Conservation (phyloP, 2,113 vertebrate species). For the Eulacestoma nigropectus region DNA sequence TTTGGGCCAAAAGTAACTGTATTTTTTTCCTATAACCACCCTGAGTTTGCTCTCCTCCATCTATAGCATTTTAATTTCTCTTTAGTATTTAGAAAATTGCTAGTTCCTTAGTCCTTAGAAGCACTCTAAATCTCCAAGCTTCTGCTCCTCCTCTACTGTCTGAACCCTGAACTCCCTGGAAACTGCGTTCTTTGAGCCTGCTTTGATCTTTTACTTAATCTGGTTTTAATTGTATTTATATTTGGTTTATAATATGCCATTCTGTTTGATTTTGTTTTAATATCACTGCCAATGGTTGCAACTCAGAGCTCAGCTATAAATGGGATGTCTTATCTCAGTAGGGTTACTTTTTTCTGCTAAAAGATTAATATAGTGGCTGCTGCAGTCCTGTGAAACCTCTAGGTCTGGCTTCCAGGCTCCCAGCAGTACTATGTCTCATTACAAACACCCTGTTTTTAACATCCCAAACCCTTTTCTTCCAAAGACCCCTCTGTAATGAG, state of each 20-base stretch:
- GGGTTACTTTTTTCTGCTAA: constrained; percentile 53
- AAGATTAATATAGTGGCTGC: constrained; percentile 60
- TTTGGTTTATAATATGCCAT: constrained; percentile 58
- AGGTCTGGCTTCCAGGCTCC: constrained; percentile 51
- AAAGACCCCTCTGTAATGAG: constrained; percentile 45
- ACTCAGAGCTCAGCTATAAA: constrained; percentile 4
- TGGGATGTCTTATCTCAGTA: constrained; percentile 43
- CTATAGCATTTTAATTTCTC: not conserved
- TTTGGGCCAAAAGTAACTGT: not conserved
- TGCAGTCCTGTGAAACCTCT: constrained; percentile 34
- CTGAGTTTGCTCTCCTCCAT: not conserved
- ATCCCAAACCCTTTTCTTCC: constrained; percentile 16
- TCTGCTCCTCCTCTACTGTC: not conserved
- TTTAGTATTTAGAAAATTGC: not conserved
- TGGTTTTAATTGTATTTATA: constrained; percentile 58
- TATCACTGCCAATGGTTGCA: constrained; percentile 42
- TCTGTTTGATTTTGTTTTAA: constrained; percentile 56
- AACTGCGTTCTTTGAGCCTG: not conserved
- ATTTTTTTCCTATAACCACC: not conserved
- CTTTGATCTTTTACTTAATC: constrained; percentile 57
- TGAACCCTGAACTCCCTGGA: constrained; percentile 36
- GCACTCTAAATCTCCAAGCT: not conserved
- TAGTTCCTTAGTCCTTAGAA: not conserved
- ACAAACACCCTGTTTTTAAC: constrained; percentile 39
- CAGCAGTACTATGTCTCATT: constrained; percentile 27